A percentile compares a stretch with the other conserved stretches of the same genome.
Conservation (phyloP, 2,113 vertebrate species). For the Martes martes region DNA sequence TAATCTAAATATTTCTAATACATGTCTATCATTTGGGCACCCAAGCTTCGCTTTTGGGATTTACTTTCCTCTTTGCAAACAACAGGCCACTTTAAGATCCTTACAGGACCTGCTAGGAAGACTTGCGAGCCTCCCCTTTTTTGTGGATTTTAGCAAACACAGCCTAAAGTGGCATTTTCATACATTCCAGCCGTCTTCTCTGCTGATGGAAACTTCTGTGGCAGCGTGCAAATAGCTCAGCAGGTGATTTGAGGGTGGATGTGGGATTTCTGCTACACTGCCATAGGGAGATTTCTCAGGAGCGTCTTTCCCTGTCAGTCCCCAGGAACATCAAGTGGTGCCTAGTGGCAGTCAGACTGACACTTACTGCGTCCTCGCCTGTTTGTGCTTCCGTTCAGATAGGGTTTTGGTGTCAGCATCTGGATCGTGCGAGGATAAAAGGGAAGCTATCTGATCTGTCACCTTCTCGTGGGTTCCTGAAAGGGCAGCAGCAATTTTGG, state of each 20-base stretch:
- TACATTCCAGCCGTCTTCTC: constrained; percentile 68
- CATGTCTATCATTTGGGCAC: not conserved
- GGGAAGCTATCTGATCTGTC: not conserved
- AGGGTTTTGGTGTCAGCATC: constrained; percentile 39
- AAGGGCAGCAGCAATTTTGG: constrained; percentile 14
- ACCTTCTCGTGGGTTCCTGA: not conserved
- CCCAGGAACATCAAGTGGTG: constrained; percentile 71
- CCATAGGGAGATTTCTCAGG: constrained; percentile 76
- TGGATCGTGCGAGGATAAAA: not conserved
- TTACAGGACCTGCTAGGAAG: constrained; percentile 20
- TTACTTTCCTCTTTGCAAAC: constrained; percentile 24
- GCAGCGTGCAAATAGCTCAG: constrained; percentile 77
- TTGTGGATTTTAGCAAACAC: constrained; percentile 48
- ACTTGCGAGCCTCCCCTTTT: not conserved
- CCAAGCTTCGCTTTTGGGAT: not conserved
- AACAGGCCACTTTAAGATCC: constrained; percentile 19
- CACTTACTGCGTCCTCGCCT: constrained; percentile 5
- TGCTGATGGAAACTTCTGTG: constrained; percentile 74
- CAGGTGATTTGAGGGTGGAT: constrained; percentile 74
- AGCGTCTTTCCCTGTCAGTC: constrained; percentile 75
- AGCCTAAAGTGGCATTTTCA: constrained; percentile 50
- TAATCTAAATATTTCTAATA: not conserved
- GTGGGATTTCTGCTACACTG: constrained; percentile 64
- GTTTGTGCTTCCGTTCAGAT: constrained; percentile 58
- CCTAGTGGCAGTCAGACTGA: constrained; percentile 66